Base-by-base conservation (phyloP, 2,797 vertebrate genomes). In the Hydrocynus forskahlii region DNA sequence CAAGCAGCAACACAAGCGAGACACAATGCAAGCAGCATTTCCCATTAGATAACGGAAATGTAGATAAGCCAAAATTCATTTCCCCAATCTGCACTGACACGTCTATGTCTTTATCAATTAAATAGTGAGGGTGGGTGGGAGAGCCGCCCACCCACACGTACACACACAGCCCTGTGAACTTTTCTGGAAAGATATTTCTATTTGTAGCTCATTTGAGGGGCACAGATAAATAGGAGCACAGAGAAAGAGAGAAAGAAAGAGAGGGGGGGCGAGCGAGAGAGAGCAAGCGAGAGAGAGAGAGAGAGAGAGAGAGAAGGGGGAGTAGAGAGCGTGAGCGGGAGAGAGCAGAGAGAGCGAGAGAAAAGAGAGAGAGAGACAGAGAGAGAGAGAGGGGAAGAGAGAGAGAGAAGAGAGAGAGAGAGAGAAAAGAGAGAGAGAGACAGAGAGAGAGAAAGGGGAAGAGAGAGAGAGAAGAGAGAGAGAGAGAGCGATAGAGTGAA, bases 51-150 rank as follows among this genome's bases (percentile, higher is more conserved):
- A 73, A 70, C 75, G 57, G 21, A 78, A 84, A 64, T 62, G 80
- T 73, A 79, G 72, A 87, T 88, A 87, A 89, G 81, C 83, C 67
- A 2, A 77, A 87, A 90, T 88, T 87, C 79, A 90, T 90, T 91
- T 88, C 68, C 63, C 68, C 69, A 88, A 88, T 83, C 77, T 73
- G 66, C 75, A 83, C 73, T 84, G 81, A 87, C 35, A 64, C 71
- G 83, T 90, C 89, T 90, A 85, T 86, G 78, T 87, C 86, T 90
- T 85, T 87, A 86, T 69, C 54, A 77, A 77, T 25, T 77, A 48
- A 80, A 70, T 43, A 43, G 38, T 74, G 63, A 78, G 52, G 21
- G 48, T 7, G 17, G 29, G 82, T 79, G 78, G 64, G 81, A 50
- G 70, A 76, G 81, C 63, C 79, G 57, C 55, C 52, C 79, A 76